Evolutionary conservation across 1,140 invertebrate genomes (phyloP).

Genomic region (Heliconius eleuchia): DNA sequence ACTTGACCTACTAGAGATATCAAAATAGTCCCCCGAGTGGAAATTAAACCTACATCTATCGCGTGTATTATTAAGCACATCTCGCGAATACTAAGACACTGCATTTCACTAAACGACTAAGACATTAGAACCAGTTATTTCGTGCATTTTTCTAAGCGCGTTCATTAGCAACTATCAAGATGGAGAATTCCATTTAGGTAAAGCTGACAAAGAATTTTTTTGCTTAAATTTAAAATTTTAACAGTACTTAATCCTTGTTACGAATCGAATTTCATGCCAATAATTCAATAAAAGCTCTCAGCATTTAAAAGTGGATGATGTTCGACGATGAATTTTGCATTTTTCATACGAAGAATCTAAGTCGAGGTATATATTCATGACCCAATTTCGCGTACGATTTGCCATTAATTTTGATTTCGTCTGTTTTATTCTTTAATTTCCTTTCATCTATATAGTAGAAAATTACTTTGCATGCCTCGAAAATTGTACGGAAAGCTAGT

Average conservation of each 20-base stretch:
- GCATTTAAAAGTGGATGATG: constrained; percentile 2
- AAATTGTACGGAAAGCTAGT: too few species aligned
- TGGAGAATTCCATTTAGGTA: background rate
- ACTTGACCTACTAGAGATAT: too few species aligned
- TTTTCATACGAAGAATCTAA: background rate
- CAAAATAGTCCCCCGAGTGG: too few species aligned
- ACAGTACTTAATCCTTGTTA: background rate
- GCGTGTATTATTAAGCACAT: too few species aligned
- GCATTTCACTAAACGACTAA: too few species aligned
- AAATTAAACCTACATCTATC: too few species aligned
- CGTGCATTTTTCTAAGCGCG: background rate
- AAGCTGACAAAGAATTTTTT: background rate
- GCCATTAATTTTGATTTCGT: background rate
- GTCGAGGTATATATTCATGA: background rate
- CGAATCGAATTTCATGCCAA: background rate
- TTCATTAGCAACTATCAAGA: background rate
- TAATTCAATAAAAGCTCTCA: constrained; percentile 4
- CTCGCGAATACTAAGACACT: too few species aligned
- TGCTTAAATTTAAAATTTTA: constrained; percentile 1
- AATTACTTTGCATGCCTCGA: too few species aligned
- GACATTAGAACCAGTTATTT: too few species aligned
- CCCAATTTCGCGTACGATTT: constrained; percentile 1
- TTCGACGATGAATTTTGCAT: background rate
- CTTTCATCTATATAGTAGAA: too few species aligned
- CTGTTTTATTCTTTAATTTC: background rate